Base-by-base conservation (phyloP, 2,113 vertebrate species). In the Pandion haliaetus region DNA sequence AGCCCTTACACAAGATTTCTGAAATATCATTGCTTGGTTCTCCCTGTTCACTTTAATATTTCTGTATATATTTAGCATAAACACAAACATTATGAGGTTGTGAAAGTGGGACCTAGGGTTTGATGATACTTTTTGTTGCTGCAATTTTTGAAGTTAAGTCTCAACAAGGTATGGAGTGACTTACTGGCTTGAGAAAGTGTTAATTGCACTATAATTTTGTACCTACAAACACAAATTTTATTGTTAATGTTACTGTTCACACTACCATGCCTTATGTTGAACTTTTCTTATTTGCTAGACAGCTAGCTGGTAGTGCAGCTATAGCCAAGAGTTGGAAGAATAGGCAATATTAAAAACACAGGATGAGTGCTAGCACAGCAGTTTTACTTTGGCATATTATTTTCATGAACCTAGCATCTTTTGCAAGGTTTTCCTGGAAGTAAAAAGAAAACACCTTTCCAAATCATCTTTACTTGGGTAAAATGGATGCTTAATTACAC, bases 371-470 rank as follows among this genome's bases (percentile, higher is more conserved):
- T 94, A 92, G 88, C 96, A 59, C 91, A 95, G 94, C 94, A 95
- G 7, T 96, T 97, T 97, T 94, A 79, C 65, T 96, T 97, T 97
- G 96, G 91, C 84, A 38, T 69, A 24, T 87, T 95, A 62, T 95
- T 97, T 95, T 86, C 81, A 40, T 42, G 70, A 91, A 96, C 62
- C 62, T 96, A 91, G 77, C 81, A 72, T 95, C 77, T 93, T 96
- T 91, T 96, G 91, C 54, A 71, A 76, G 88, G 88, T 93, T 97
- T 97, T 96, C 93, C 50, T 96, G 96, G 95, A 97, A 95, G 73
- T 69, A 84, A 55, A 95, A 97, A 92, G 88, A 91, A 91, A 93
- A 89, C 91, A 94, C 94, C 94, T 97, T 95, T 96, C 91, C 93
- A 97, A 95, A 84, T 88, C 36, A 85, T 95, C 88, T 94, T 94